phyloP scores from a whole-genome alignment of 1,140 invertebrate species.

The Meloidogyne floridensis region DNA sequence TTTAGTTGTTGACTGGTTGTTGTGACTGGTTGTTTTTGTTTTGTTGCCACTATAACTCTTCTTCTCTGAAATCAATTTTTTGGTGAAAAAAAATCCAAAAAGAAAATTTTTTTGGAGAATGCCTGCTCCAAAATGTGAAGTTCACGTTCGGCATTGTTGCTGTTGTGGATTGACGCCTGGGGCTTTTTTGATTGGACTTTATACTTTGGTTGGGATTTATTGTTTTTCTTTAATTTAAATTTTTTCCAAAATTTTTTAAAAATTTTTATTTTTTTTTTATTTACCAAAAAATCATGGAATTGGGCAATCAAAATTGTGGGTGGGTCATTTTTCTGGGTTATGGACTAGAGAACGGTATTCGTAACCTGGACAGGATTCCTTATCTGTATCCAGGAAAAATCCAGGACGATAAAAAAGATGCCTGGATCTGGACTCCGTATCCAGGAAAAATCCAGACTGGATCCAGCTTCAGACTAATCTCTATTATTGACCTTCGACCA shows the following conservation, averaged over 20 bases:
- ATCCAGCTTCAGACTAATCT: too few relatives aligned
- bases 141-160: slow-evolving; percentile 62
- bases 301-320: too few relatives aligned
- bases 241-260: slow-evolving; percentile 10
- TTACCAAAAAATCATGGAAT: too few relatives aligned
- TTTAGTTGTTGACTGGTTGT: background rate
- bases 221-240: slow-evolving; percentile 26
- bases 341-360: too few relatives aligned
- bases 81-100: background rate
- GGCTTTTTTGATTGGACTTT: slow-evolving; percentile 59
- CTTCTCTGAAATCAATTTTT: slow-evolving; percentile 7
- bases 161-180: slow-evolving; percentile 61
- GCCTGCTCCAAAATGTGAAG: slow-evolving; percentile 57
- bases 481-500: too few relatives aligned
- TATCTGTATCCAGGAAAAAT: too few relatives aligned
- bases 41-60: background rate
- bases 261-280: slow-evolving; percentile 5
- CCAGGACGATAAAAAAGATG: too few relatives aligned
- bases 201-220: slow-evolving; percentile 58
- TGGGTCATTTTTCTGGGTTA: too few relatives aligned
- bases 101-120: background rate
- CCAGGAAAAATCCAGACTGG: too few relatives aligned
- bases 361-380: too few relatives aligned
- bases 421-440: too few relatives aligned
- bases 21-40: background rate